Conservation (phyloP, 2,888 invertebrate species). For the Sympetrum striolatum region DNA sequence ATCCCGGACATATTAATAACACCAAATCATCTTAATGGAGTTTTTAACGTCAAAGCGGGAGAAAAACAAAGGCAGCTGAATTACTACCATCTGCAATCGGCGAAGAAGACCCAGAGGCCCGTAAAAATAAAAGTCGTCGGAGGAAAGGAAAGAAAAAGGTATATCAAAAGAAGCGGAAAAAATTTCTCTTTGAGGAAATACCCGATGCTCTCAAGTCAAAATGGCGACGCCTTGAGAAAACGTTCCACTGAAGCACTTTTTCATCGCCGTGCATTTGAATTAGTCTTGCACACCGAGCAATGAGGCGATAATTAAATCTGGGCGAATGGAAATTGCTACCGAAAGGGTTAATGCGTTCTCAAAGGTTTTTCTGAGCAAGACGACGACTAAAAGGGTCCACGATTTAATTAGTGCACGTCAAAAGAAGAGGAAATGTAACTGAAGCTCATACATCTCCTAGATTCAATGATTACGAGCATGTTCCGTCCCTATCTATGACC, state of each 20-base stretch:
- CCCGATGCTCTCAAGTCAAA: background rate
- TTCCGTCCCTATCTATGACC: no score
- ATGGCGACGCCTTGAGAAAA: background rate
- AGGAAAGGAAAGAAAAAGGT: background rate
- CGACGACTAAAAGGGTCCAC: no score
- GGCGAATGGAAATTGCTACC: background rate
- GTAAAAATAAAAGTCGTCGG: background rate
- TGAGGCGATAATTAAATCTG: background rate
- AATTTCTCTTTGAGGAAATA: background rate
- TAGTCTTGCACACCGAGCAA: background rate
- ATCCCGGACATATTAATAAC: background rate
- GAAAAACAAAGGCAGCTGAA: background rate
- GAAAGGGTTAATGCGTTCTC: background rate
- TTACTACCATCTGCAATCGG: background rate
- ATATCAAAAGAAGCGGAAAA: background rate
- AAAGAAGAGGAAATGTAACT: no score
- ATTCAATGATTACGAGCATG: no score
- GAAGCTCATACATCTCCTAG: no score
- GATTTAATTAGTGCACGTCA: no score
- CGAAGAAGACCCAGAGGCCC: background rate
- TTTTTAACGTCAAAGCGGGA: background rate
- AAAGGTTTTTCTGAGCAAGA: background rate
- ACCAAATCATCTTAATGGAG: background rate
- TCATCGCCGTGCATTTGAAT: background rate
- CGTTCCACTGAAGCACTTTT: background rate